phyloP scores from a whole-genome alignment of 2,113 vertebrate genomes.

The Lasiurus borealis region DNA sequence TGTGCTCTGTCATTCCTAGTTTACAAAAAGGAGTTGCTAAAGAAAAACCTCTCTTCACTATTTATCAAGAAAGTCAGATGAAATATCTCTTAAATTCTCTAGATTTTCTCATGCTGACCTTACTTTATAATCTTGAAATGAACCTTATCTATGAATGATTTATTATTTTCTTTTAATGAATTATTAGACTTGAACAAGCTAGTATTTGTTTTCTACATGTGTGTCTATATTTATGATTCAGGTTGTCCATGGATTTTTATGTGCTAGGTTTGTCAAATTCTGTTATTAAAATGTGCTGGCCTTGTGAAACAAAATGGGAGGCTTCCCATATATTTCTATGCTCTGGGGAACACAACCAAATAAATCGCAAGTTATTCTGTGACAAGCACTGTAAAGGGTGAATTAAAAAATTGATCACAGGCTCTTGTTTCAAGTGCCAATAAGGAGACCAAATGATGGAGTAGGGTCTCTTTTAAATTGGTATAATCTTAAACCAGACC shows the following conservation, averaged over 20 bases:
- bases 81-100: constrained; percentile 19
- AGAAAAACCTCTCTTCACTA: constrained; percentile 13
- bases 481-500: background rate
- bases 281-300: background rate
- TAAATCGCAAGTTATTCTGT: background rate
- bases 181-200: background rate
- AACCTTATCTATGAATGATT: background rate
- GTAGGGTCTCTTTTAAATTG: background rate
- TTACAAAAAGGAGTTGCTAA: background rate
- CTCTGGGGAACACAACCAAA: background rate
- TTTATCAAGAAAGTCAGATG: constrained; percentile 13
- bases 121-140: constrained; percentile 52
- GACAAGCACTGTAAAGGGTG: background rate
- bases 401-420: background rate
- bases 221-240: constrained; percentile 6
- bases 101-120: constrained; percentile 38
- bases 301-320: constrained; percentile 3
- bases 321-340: background rate
- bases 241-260: background rate
- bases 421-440: constrained; percentile 23
- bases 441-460: constrained; percentile 43
- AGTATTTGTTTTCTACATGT: constrained; percentile 30
- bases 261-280: constrained; percentile 15
- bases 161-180: constrained; percentile 39
- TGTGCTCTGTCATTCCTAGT: constrained; percentile 24